Conservation (phyloP, 2,113 vertebrate genomes). For the Pristiophorus japonicus region DNA sequence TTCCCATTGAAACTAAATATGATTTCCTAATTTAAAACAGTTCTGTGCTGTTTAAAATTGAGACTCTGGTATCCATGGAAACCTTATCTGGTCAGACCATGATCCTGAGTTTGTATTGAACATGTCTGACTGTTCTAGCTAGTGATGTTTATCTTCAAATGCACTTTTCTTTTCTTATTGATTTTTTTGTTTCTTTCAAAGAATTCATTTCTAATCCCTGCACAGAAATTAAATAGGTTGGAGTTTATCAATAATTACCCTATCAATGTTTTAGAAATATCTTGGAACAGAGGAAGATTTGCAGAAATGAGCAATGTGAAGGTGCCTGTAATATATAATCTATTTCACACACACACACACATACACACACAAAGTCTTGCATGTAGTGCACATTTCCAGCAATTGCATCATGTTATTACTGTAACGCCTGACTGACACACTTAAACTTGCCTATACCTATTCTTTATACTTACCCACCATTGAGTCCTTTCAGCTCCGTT, state of each 20-base stretch:
- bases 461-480: background rate
- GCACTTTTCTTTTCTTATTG: background rate
- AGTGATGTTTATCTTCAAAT: background rate
- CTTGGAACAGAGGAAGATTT: background rate
- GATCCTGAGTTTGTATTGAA: background rate
- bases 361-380: background rate
- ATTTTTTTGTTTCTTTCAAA: background rate
- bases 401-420: background rate
- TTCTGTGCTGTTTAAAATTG: background rate
- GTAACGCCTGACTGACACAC: background rate
- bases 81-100: background rate
- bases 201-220: background rate
- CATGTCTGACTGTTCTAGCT: background rate
- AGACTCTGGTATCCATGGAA: background rate
- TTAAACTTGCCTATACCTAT: background rate
- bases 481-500: background rate
- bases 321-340: background rate
- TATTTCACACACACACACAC: background rate
- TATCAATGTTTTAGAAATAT: background rate
- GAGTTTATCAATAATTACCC: background rate
- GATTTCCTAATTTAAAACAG: background rate
- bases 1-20: slow-evolving; percentile 9
- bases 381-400: background rate
- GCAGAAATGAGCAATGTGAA: background rate
- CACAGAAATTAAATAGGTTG: background rate